A percentile compares a stretch with the other conserved stretches of the same genome.
Conservation (phyloP, 2,888 invertebrate genomes). For the Chaetogeoica ovagalla region DNA sequence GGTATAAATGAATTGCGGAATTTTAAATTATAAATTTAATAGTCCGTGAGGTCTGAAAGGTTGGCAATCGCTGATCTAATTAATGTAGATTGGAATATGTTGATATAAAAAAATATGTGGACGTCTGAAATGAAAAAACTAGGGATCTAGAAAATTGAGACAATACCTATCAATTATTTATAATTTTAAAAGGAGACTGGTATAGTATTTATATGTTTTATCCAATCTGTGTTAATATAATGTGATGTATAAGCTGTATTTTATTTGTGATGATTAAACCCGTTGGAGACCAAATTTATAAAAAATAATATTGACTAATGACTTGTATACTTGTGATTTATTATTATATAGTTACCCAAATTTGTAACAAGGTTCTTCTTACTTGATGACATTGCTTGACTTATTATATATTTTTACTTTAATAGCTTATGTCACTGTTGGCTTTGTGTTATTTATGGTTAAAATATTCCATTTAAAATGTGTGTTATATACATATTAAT, state of each 20-base stretch:
- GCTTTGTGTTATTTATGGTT: background rate
- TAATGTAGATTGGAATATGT: background rate
- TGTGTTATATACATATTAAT: conserved; percentile 2
- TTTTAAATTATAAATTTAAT: too few species aligned
- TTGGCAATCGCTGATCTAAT: background rate
- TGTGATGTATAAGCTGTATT: background rate
- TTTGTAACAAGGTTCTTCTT: background rate
- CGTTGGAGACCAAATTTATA: conserved; percentile 2
- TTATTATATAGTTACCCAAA: background rate
- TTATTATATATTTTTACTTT: background rate
- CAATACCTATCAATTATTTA: background rate
- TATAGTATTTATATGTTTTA: conserved; percentile 18
- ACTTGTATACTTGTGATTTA: conserved; percentile 8
- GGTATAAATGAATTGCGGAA: too few species aligned
- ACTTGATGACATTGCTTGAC: background rate
- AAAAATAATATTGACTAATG: background rate
- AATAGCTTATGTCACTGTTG: conserved; percentile 9
- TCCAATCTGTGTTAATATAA: background rate
- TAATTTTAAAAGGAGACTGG: conserved; percentile 25
- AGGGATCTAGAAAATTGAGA: background rate
- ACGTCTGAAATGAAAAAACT: background rate
- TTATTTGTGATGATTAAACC: background rate
- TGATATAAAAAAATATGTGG: background rate
- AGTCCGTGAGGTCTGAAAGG: too few species aligned
- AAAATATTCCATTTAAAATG: background rate